Evolutionary conservation across 1,140 invertebrate species (phyloP), one percentile per base, ranked within the genome.

Genomic region (Samia ricini): DNA sequence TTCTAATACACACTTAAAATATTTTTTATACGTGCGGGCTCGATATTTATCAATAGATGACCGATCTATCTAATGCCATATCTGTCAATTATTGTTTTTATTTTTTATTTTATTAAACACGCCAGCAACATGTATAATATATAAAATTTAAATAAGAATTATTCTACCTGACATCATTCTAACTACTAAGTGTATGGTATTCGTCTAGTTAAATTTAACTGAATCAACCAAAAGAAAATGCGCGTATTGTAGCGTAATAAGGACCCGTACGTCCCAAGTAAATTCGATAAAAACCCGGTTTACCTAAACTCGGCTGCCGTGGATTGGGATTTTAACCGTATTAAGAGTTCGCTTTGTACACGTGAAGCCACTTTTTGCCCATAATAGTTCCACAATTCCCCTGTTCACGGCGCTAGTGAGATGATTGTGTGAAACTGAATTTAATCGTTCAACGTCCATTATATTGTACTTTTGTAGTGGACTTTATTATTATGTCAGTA

Each of bases 251-350:
- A 15, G 15, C 33, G 10, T 42, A 15, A 42, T 15, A 42, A 42
- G 15, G n/a, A 1, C 33, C 3, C 33, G 33, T 42, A 15, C n/a
- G 33, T 42, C 4, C 33, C 33, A 15, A 7, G 33, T 42, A 42
- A 42, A 42, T 42, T 42, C 33, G 33, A 42, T 42, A 42, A 42
- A 42, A 42, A 42, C 33, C 33, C 33, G 33, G 33, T 42, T 42
- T 42, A 42, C 33, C 33, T 42, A 42, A 42, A 42, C 33, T 42
- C 33, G 0, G 33, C 33, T 15, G 33, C 33, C 33, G 33, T 12
- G n/a, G 10, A 42, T 42, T 42, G 33, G n/a, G 33, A 42, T 42
- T 42, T 42, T 42, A 42, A 42, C 33, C 33, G 33, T 42, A 42
- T 42, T 42, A 42, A 42, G 33, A 42, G 33, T 42, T 42, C 33